phyloP scores from a whole-genome alignment of 2,113 vertebrate species.

The Neofelis nebulosa region DNA sequence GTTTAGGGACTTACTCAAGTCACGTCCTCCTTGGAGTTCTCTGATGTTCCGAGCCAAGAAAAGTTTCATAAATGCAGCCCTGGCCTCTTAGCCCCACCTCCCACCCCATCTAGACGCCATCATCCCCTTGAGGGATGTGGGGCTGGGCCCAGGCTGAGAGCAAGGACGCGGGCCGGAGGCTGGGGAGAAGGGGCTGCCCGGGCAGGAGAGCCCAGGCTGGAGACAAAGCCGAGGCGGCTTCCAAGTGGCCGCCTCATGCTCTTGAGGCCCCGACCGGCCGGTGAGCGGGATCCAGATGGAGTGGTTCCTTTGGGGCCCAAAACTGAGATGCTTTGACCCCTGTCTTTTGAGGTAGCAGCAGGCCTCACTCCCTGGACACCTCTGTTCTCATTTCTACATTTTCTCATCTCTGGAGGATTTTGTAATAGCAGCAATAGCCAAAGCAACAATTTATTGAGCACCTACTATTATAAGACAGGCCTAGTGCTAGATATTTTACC shows the following conservation, averaged over 20 bases:
- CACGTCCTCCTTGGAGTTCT: not conserved
- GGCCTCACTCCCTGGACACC: not conserved
- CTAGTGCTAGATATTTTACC: not conserved
- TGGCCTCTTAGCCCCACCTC: not conserved
- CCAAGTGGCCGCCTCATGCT: not conserved
- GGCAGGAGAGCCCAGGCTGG: not conserved
- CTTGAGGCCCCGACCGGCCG: not conserved
- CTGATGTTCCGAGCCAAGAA: not conserved
- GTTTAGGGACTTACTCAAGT: conserved; percentile 32
- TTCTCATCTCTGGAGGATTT: not conserved
- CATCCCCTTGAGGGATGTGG: not conserved
- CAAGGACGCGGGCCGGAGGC: not conserved
- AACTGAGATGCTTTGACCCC: not conserved
- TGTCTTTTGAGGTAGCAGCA: not conserved
- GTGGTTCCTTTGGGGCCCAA: not conserved
- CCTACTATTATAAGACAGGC: not conserved
- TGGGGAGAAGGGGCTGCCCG: not conserved
- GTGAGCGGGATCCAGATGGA: not conserved
- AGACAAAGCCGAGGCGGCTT: not conserved
- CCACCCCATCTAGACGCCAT: not conserved
- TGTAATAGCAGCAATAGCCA: not conserved
- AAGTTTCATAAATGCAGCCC: not conserved
- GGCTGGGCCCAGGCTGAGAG: not conserved
- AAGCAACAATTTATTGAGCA: not conserved
- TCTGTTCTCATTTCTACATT: not conserved